These are phyloP conservation scores for Okapia johnstoni DNA, from an alignment of 2,113 vertebrate species.

Conservation along the genomic window DNA sequence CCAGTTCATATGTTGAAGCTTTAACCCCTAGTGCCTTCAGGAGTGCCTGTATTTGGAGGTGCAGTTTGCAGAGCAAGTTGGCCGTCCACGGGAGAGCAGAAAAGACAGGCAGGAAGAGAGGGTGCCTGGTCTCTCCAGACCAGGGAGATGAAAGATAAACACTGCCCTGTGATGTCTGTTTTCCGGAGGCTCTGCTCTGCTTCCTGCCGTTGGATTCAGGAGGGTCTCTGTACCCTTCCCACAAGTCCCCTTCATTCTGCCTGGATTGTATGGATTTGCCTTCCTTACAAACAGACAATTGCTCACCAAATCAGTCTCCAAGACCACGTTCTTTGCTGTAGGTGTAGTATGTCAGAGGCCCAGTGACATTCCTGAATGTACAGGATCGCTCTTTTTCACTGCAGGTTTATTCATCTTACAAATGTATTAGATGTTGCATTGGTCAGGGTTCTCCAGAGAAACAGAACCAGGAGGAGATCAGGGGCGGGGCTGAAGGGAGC, in stretches of 20 bases:
- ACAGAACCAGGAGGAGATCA: not conserved
- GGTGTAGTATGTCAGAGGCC: too few species aligned
- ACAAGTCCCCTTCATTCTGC: not conserved
- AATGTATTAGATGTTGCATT: not conserved
- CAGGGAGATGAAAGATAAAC: not conserved
- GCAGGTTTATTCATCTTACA: not conserved
- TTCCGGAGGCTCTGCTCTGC: not conserved
- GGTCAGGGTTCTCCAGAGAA: not conserved
- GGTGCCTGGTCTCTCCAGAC: not conserved
- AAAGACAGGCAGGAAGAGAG: not conserved
- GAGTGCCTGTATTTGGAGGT: not conserved
- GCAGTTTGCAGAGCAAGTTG: not conserved
- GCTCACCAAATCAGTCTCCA: too few species aligned
- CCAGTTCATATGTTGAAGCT: not conserved
- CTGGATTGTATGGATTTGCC: not conserved
- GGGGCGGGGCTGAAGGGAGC: not conserved
- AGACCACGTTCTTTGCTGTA: not conserved
- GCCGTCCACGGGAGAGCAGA: not conserved
- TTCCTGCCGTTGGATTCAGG: not conserved
- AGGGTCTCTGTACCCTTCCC: not conserved
- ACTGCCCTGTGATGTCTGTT: not conserved
- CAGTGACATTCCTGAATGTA: not conserved
- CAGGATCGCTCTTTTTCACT: not conserved
- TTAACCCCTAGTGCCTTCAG: not conserved
- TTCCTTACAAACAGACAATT: not conserved